A percentile compares a stretch with the other conserved stretches of the same genome.
These are phyloP conservation scores for Drosophila buzzatii DNA, from an alignment of 2,888 invertebrate genomes.

Conservation along the genomic window DNA sequence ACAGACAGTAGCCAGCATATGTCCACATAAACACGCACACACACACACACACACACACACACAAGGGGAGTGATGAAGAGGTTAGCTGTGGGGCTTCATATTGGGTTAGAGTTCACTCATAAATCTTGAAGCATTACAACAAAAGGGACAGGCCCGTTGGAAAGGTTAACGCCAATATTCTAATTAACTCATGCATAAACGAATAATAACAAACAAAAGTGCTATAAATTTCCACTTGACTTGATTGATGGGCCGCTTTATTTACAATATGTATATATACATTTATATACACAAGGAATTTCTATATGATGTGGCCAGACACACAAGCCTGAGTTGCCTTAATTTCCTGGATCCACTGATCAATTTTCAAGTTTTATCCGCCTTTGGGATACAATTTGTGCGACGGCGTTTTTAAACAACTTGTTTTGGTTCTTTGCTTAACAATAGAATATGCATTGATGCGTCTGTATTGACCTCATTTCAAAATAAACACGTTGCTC, in stretches of 20 bases:
- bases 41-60: slow-evolving; percentile 35
- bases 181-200: slow-evolving; percentile 81
- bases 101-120: slow-evolving; percentile 41
- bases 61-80: neutral
- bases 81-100: neutral
- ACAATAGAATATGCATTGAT: slow-evolving; percentile 4
- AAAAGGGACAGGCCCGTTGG: slow-evolving; percentile 57
- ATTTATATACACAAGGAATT: neutral
- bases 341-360: neutral
- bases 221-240: slow-evolving; percentile 82
- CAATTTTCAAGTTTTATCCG: neutral
- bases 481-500: slow-evolving; percentile 32
- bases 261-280: slow-evolving; percentile 17
- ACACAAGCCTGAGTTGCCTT: slow-evolving; percentile 19
- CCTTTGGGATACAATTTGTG: slow-evolving; percentile 28
- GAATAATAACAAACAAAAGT: slow-evolving; percentile 82
- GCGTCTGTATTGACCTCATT: slow-evolving; percentile 33
- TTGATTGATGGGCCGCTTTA: slow-evolving; percentile 69
- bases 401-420: slow-evolving; percentile 22
- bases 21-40: slow-evolving; percentile 40
- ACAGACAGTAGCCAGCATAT: slow-evolving; percentile 43
- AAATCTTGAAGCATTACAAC: slow-evolving; percentile 72
- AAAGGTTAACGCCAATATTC: slow-evolving; percentile 77
- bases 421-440: slow-evolving; percentile 26
- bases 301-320: slow-evolving; percentile 1